Evolutionary conservation across 2,113 vertebrate genomes (phyloP), one percentile per base, ranked within the genome.

Genomic region (Daphoenositta chrysoptera): DNA sequence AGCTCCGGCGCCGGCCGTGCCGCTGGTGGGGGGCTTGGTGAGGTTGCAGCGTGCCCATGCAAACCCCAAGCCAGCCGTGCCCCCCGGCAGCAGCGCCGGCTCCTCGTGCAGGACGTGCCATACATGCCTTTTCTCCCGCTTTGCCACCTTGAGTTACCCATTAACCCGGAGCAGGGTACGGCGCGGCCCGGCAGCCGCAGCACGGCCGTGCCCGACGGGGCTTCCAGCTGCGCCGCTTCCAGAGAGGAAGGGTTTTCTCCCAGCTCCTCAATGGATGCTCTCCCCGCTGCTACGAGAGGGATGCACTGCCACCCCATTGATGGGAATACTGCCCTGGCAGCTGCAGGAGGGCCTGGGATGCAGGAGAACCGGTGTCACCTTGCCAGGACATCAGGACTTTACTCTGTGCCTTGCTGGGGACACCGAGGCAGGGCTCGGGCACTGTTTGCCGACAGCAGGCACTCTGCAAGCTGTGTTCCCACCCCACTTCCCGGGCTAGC

Each of bases 61-160:
- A 58, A 78, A 35, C 51, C 42, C 68, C 3, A 0, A 8, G 14
- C 35, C 2, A 0, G 73, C 81, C 28, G 0, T 78, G 60, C 30
- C 54, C 80, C 57, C 58, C 2, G 3, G 71, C 61, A 72, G 57
- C 93, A 44, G 84, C 0, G 7, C 35, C 0, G 1, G 48, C 44
- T 76, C 68, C 68, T 66, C 0, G 0, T 12, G 42, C 54, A 60
- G 86, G 91, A 95, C 89, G 3, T 95, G 87, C 90, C 92, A 40
- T 31, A 50, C 85, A 23, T 66, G 78, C 89, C 90, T 92, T 80
- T 87, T 51, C 58, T 70, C 50, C 63, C 0, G 0, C 58, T 63
- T 31, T 58, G 63, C 53, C 89, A 50, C 83, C 77, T 35, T 1
- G 15, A 24, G 95, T 94, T 94, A 96, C 78, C 95, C 94, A 96